Base-by-base conservation (phyloP, 2,888 invertebrate genomes). In the Priocnemis perturbator region DNA sequence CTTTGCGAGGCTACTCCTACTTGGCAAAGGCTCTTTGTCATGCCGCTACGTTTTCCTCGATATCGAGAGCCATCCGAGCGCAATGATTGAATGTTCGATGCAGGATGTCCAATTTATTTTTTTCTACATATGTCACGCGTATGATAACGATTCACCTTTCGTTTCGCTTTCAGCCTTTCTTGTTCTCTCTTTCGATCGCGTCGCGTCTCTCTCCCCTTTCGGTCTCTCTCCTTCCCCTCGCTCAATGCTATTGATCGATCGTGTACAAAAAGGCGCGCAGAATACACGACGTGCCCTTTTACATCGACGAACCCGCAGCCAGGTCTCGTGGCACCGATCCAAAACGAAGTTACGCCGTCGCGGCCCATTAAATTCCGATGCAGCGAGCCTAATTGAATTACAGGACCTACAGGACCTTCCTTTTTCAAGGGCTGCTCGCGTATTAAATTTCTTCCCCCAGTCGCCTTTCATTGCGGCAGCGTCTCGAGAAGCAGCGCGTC, bases 351-450 rank as follows among this genome's bases (percentile, higher is more conserved):
- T 73, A 74, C 76, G 68, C 65, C 75, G 71, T 72, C 72, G 79
- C 71, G 78, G 82, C 69, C 82, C 78, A 82, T 83, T 82, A 83
- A 83, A 79, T 81, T 78, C 74, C 76, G 74, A 79, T 75, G 77
- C 71, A 71, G 71, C 71, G 67, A 68, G 69, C 62, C 75, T 78
- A 78, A 79, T 79, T 79, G 77, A 79, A 79, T 76, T 74, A 81
- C 74, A 69, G 62, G 60, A 56, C 50, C 19, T 50, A n/a, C 50
- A n/a, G n/a, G 17, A 4, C 17, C 50, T 69, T 63, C 64, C 53
- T 15, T 64, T 47, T 20, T 67, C 60, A 57, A 55, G 55, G 48
- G 21, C 45, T 60, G 56, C 37, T 21, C 48, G 62, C 55, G 68
- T 77, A 65, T 73, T 73, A 71, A 71, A 69, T 78, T 75, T 69